A percentile compares a stretch with the other conserved stretches of the same genome.
These are phyloP conservation scores for Fulica atra DNA, from an alignment of 2,113 vertebrate genomes.

Conservation along the genomic window DNA sequence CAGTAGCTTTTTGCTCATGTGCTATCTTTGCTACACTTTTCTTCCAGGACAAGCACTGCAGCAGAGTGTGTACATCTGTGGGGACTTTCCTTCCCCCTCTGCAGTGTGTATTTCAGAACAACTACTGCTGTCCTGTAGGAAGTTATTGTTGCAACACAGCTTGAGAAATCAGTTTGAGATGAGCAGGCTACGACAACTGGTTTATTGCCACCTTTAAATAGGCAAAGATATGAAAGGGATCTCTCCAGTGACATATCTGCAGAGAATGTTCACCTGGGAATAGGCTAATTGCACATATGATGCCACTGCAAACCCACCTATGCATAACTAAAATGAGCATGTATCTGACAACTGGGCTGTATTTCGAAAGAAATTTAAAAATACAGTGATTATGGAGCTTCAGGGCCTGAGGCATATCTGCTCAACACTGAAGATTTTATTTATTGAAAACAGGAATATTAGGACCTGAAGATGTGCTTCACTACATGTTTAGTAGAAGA, in stretches of 20 bases:
- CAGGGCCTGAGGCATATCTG: background rate
- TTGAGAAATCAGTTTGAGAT: slow-evolving; percentile 28
- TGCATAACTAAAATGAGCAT: slow-evolving; percentile 45
- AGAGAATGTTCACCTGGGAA: slow-evolving; percentile 16
- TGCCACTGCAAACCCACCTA: slow-evolving; percentile 24
- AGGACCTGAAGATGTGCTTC: background rate
- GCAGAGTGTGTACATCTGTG: background rate
- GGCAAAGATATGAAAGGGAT: slow-evolving; percentile 18
- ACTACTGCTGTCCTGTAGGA: background rate
- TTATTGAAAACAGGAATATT: background rate
- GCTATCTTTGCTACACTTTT: accelerated
- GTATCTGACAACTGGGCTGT: slow-evolving; percentile 42
- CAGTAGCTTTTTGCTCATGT: background rate
- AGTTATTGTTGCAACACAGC: background rate
- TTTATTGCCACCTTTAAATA: slow-evolving; percentile 37
- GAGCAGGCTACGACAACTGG: background rate
- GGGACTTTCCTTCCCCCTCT: slow-evolving; percentile 3
- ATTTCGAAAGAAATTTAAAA: slow-evolving; percentile 34
- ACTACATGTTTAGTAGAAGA: background rate
- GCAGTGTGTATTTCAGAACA: background rate
- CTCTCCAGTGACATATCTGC: slow-evolving; percentile 51
- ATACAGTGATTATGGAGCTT: background rate
- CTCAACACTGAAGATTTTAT: background rate
- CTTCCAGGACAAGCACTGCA: background rate
- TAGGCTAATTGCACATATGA: slow-evolving; percentile 41